phyloP scores from a whole-genome alignment of 2,113 vertebrate species.

The Zapus hudsonius region DNA sequence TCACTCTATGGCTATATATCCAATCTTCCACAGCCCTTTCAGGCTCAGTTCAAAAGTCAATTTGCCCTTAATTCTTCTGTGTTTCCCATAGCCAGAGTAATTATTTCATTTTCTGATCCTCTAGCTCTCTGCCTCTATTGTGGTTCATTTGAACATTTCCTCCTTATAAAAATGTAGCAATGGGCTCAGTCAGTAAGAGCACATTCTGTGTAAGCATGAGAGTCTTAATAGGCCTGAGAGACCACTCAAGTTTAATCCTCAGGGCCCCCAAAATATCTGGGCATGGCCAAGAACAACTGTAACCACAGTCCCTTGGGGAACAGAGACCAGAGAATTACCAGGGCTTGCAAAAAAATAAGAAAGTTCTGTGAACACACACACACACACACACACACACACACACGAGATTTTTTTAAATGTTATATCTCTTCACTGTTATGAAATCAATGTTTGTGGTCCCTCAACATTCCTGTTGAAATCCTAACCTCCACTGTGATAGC shows the following conservation, averaged over 20 bases:
- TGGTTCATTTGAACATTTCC: neutral
- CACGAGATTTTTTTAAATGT: neutral
- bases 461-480: neutral
- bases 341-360: no score
- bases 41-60: neutral
- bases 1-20: neutral
- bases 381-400: no score
- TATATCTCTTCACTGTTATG: neutral
- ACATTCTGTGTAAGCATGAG: no score
- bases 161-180: neutral
- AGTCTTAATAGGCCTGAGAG: no score
- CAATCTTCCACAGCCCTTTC: neutral
- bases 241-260: no score
- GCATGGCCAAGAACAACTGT: no score
- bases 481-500: neutral
- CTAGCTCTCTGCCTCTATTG: neutral
- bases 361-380: no score
- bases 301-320: no score
- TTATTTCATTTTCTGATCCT: neutral
- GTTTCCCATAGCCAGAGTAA: neutral
- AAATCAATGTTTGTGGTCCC: neutral
- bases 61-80: neutral
- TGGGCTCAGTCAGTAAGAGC: no score
- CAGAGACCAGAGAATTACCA: no score
- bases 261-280: no score